These are phyloP conservation scores for Ataeniobius toweri DNA, from an alignment of 2,797 vertebrate genomes.

Conservation along the genomic window DNA sequence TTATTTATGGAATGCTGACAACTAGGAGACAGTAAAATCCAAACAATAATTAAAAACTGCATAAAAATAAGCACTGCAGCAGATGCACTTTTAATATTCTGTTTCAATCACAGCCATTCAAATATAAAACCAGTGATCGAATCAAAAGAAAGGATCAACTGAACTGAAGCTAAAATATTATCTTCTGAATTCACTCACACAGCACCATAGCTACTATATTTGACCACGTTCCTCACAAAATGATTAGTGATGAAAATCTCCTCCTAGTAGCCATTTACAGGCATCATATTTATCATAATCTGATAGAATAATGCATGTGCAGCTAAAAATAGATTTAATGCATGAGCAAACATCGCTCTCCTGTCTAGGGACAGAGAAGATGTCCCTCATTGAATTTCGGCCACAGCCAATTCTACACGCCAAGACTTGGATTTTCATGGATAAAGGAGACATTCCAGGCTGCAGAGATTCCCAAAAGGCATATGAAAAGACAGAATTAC, in stretches of 20 bases:
- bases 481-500: background rate
- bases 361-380: background rate
- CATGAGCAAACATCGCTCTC: background rate
- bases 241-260: constrained; percentile 7
- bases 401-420: background rate
- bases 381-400: background rate
- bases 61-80: background rate
- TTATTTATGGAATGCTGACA: background rate
- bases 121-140: background rate
- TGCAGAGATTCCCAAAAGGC: background rate
- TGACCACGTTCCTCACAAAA: background rate
- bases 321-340: background rate
- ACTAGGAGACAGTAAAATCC: background rate
- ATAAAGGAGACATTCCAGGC: background rate
- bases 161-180: background rate
- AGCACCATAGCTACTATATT: background rate
- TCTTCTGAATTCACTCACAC: background rate
- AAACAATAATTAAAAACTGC: background rate
- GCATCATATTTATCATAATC: background rate
- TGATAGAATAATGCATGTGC: background rate
- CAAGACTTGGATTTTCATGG: background rate
- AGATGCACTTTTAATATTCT: background rate
- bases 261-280: constrained; percentile 1
- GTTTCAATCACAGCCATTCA: background rate
- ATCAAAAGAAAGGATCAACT: background rate